Evolutionary conservation across 2,797 vertebrate species (phyloP), one percentile per base, ranked within the genome.

Genomic region (Numenius phaeopus): DNA sequence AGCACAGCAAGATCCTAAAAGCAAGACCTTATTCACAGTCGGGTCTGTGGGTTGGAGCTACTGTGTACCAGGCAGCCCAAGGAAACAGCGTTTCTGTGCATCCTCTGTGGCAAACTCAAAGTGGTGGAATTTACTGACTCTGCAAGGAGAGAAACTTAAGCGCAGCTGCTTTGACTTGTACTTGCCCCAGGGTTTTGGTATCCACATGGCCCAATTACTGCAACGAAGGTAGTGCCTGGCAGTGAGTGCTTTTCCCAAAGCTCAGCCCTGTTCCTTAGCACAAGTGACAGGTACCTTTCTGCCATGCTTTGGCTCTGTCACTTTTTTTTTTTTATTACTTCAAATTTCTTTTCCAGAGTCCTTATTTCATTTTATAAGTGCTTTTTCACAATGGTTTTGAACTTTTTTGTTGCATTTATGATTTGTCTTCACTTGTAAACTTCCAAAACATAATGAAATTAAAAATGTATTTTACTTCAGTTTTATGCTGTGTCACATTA

Each of bases 401-500:
- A 27, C 27, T 83, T 72, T 37, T 27, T 26, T 4, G 24, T 87
- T 57, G 30, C 32, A 47, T 62, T 83, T 83, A 2, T 44, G 55
- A 15, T 77, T 75, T 40, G 30, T 66, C 59, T 92, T 88, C 23
- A 8, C 34, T 93, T 62, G 32, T 39, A 46, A 85, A 44, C 62
- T 94, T 88, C 16, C 21, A 50, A 89, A 92, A 52, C 39, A 9
- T 17, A 77, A 34, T 29, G 6, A 40, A 87, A 89, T 32, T 65
- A 39, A 34, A 77, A 8, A 14, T 12, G 16, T 24, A 4, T 80
- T 75, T 69, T 49, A 11, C 12, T 73, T 92, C 21, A 26, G 19
- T 85, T 93, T 78, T 85, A 7, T 81, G 89, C 79, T 86, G 39
- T 71, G 82, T 91, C 87, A 67, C 75, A 58, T 81, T 83, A 90